Base-by-base conservation (phyloP, 2,797 vertebrate genomes). In the Poecile montanus region DNA sequence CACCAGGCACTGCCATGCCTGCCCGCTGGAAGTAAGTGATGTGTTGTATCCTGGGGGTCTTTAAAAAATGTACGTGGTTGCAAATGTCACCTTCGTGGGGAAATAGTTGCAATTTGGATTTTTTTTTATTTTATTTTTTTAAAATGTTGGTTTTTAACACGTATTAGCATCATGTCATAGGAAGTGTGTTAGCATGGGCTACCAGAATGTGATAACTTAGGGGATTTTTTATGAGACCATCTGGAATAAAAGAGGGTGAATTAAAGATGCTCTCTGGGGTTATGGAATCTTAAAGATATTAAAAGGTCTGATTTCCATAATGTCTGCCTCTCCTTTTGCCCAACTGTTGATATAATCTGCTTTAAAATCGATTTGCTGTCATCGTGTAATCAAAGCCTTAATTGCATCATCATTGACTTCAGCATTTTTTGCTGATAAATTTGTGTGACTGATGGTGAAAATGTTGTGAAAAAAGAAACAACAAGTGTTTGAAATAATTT, bases 311-410 rank as follows among this genome's bases (percentile, higher is more conserved):
- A 96, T 96, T 96, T 96, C 95, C 94, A 95, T 96, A 96, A 96
- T 96, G 94, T 77, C 91, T 95, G 90, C 91, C 83, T 94, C 85
- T 93, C 91, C 90, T 78, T 93, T 95, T 92, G 93, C 93, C 95
- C 93, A 96, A 95, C 93, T 95, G 93, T 97, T 97, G 95, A 94
- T 97, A 97, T 95, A 96, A 95, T 95, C 94, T 96, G 95, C 88
- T 95, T 95, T 91, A 82, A 93, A 94, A 97, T 97, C n/a, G 95
- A 96, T 96, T 95, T 96, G 78, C 95, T 97, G 95, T 96, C 96
- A 96, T 93, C 91, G 18, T 94, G 91, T 94, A 96, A 93, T 96
- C 95, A 96, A 94, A 96, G 93, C 90, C 57, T 91, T 96, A 96
- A 96, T 96, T 97, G 90, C 96, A 96, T 96, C 96, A 93, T 95